Percentiles rank a stretch among this genome's conserved stretches.
Evolutionary conservation across 2,113 vertebrate species (phyloP).

Genomic region (Muntiacus reevesi): DNA sequence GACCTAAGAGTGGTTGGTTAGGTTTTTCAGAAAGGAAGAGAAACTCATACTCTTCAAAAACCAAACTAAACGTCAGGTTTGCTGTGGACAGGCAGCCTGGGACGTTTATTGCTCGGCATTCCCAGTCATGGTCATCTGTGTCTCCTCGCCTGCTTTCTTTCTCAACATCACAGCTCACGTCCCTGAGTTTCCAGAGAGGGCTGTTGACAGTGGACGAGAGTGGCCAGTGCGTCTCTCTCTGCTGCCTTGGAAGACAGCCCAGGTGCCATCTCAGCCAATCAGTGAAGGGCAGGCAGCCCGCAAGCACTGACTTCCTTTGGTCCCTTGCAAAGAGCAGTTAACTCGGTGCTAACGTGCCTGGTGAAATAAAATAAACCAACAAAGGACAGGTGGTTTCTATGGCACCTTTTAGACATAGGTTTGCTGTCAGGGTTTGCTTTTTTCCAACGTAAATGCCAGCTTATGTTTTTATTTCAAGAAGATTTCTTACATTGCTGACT

Average conservation of each 20-base stretch:
- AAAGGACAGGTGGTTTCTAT: slow-evolving; percentile 58
- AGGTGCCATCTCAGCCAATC: neutral
- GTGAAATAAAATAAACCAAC: slow-evolving; percentile 71
- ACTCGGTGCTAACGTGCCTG: slow-evolving; percentile 87
- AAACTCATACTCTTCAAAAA: slow-evolving; percentile 54
- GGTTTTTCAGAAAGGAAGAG: slow-evolving; percentile 30
- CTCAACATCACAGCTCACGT: slow-evolving; percentile 67
- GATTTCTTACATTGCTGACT: slow-evolving; percentile 47
- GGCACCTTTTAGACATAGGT: slow-evolving; percentile 55
- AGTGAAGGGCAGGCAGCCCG: neutral
- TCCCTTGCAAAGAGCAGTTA: slow-evolving; percentile 68
- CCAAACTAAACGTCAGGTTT: slow-evolving; percentile 24
- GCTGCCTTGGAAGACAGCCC: neutral
- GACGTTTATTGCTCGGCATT: slow-evolving; percentile 33
- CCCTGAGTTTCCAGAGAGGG: slow-evolving; percentile 26
- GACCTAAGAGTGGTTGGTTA: slow-evolving; percentile 69
- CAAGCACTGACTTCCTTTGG: slow-evolving; percentile 56
- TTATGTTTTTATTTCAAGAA: slow-evolving; percentile 75
- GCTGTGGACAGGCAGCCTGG: neutral
- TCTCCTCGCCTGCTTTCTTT: slow-evolving; percentile 79
- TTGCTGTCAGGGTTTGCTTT: slow-evolving; percentile 63
- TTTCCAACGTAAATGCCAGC: slow-evolving; percentile 70
- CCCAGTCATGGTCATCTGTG: slow-evolving; percentile 45
- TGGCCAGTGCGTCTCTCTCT: neutral
- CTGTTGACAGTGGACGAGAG: neutral